Evolutionary conservation across 2,113 vertebrate species (phyloP), one percentile per base, ranked within the genome.

Genomic region (Ceuthmochares aereus): DNA sequence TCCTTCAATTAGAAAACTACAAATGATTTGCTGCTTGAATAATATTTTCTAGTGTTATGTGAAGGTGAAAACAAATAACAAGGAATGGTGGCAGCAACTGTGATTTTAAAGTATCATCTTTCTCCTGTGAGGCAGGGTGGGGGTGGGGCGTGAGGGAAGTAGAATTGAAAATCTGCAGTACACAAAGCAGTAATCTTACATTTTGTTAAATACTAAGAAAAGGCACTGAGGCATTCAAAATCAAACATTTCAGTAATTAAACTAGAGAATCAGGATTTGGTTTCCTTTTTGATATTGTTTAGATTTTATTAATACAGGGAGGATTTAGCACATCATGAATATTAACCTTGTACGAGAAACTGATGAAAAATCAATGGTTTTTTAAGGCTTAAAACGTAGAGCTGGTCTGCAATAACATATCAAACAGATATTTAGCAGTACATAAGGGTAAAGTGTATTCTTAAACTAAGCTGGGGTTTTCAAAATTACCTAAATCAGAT

Each of bases 161-260:
- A 76, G 84, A 93, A 95, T 91, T 95, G 96, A 88, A 90, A 96
- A 96, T 95, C 74, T 69, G 59, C 54, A 93, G 47, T 93, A 93
- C 64, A 89, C 27, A 55, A 96, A 96, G 80, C 30, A 4, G 73
- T 95, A 94, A 95, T 95, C 96, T 87, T 84, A 84, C 87, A 83
- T 97, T 98, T 95, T 30, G 47, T 95, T 95, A 98, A 95, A 78
- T 89, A 96, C 86, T 97, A 95, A 97, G 84, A 95, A 96, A 93
- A 97, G 91, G 87, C 89, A 97, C 72, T 92, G 96, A 97, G 92
- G 95, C 97, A 96, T 98, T 97, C 51, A 95, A 98, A 98, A 96
- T 96, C 97, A 98, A 98, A 98, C 96, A 98, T 95, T 96, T 92
- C 70, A 75, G 85, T 98, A 98, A 98, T 98, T 98, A 98, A 98